Base-by-base conservation (phyloP, 2,888 invertebrate species). In the Zhengitettix transpicula region DNA sequence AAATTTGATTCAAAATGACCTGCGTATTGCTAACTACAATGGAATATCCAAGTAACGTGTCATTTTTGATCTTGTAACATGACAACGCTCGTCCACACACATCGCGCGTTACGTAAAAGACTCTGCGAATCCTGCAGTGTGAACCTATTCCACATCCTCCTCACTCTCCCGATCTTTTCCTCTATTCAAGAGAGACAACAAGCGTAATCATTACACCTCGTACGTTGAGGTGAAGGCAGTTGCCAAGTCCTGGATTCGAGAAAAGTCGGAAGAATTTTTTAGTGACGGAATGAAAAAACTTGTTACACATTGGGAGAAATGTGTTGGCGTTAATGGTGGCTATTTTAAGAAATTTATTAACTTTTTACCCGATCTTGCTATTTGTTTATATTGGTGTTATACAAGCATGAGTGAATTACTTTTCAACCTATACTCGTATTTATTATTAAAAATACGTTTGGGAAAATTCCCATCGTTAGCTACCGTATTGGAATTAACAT, bases 1-100 rank as follows among this genome's bases (percentile, higher is more conserved):
- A 11, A 10, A 42, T 42, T 42, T 42, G 44, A 12, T 42, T 42
- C 44, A 42, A 42, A 42, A 42, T 42, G 44, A 42, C 44, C 44
- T 11, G 44, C 44, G 44, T 11, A 12, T 42, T 12, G 12, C 44
- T 11, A 42, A 42, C 12, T 12, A 42, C 12, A 42, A 11, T 42
- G 44, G 44, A 42, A 10, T 42, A 42, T 42, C 44, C 10, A 12
- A 42, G 44, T 10, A 42, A 42, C 44, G 10, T 42, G 44, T 42
- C 12, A 12, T 10, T 12, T 42, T 42, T 12, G 12, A 42, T 66
- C 66, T 54, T 55, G 55, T 40, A 55, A 55, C 55, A 28, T 55
- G 55, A 16, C 8, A 10, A 55, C 40, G 40, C 55, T 55, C 40
- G 55, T 55, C 55, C 55, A 55, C 55, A 10, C 40, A 55, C 55